Evolutionary conservation across 2,888 invertebrate genomes (phyloP).

Genomic region (Calephelis perditalis): DNA sequence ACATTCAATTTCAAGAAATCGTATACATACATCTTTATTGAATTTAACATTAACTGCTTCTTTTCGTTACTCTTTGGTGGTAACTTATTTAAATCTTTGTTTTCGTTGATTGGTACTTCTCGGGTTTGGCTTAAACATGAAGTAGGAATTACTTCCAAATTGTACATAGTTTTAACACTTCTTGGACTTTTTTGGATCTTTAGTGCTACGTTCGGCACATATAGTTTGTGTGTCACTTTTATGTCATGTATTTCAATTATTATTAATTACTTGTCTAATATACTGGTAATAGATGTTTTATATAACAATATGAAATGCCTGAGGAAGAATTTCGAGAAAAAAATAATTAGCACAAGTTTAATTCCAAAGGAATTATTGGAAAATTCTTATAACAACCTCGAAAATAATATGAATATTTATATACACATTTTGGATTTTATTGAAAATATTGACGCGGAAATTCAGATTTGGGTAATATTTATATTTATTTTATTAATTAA

Average conservation of each 20-base stretch:
- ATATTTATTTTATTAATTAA: neutral
- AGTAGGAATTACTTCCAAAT: neutral
- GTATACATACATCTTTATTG: neutral
- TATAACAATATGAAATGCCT: neutral
- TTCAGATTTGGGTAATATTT: slow-evolving; percentile 1
- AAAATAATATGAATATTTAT: neutral
- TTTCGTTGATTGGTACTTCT: neutral
- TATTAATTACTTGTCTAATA: neutral
- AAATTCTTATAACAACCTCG: neutral
- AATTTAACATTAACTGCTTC: neutral
- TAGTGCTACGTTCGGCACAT: too few relatives aligned
- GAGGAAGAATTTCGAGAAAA: neutral
- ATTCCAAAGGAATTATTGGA: neutral
- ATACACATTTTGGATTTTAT: neutral
- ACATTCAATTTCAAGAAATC: neutral
- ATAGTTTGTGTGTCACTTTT: too few relatives aligned
- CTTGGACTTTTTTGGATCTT: too few relatives aligned
- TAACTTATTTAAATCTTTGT: neutral
- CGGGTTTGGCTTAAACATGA: neutral
- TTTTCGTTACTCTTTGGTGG: neutral
- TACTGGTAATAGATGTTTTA: neutral
- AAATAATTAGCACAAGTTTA: neutral
- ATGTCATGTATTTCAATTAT: neutral
- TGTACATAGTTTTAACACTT: too few relatives aligned
- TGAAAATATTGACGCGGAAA: neutral